These are phyloP conservation scores for Alligator mississippiensis DNA, from an alignment of 2,113 vertebrate genomes.

Conservation along the genomic window DNA sequence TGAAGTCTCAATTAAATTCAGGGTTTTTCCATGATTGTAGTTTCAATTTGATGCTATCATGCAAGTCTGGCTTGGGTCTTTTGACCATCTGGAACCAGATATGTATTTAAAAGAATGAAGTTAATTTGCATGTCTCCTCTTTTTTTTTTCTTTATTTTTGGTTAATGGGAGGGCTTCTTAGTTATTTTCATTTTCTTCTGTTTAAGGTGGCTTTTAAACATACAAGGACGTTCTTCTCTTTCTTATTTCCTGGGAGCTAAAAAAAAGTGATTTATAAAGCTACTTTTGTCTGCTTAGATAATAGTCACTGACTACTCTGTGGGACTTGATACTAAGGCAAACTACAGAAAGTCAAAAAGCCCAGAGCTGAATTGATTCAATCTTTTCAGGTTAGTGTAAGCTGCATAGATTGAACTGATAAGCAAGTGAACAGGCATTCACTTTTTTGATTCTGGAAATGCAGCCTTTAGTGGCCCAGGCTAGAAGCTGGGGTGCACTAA, in stretches of 20 bases:
- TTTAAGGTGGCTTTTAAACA: not conserved
- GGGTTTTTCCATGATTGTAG: not conserved
- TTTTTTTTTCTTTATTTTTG: not conserved
- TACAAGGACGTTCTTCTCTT: not conserved
- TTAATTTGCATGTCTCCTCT: not conserved
- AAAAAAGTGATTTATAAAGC: not conserved
- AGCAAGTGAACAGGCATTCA: too few species aligned
- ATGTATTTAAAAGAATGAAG: not conserved
- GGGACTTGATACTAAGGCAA: too few species aligned
- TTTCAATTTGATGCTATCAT: constrained; percentile 2
- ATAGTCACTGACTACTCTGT: too few species aligned
- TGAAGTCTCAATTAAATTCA: not conserved
- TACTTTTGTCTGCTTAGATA: too few species aligned
- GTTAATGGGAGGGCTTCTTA: not conserved
- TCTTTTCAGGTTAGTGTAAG: too few species aligned
- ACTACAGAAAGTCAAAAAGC: too few species aligned
- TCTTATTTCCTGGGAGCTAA: not conserved
- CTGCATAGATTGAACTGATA: too few species aligned
- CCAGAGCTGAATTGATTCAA: too few species aligned
- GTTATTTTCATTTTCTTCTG: not conserved
- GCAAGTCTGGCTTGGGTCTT: not conserved
- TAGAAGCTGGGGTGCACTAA: too few species aligned
- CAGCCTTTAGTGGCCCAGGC: too few species aligned
- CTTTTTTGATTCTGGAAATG: too few species aligned
- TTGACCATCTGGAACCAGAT: not conserved